These are phyloP conservation scores for Embiotoca jacksoni DNA, from an alignment of 2,113 vertebrate species.

Conservation along the genomic window DNA sequence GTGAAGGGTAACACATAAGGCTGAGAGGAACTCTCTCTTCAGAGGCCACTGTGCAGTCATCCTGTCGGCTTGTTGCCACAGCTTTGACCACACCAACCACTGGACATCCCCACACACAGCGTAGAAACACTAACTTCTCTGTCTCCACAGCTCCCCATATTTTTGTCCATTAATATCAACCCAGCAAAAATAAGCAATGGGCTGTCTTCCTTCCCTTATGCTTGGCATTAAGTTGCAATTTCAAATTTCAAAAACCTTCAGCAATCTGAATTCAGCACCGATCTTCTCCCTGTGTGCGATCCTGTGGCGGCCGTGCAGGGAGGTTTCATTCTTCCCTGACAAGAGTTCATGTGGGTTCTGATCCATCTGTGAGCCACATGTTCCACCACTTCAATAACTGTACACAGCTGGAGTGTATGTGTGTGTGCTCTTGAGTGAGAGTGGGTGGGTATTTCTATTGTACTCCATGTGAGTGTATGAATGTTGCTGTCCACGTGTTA, in stretches of 20 bases:
- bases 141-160: constrained; percentile 3
- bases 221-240: neutral
- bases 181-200: neutral
- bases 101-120: constrained; percentile 31
- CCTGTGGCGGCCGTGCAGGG: neutral
- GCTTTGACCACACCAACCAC: constrained; percentile 59
- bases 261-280: constrained; percentile 1
- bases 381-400: constrained; percentile 39
- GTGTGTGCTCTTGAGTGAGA: constrained; percentile 9
- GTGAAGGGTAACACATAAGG: constrained; percentile 41
- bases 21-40: constrained; percentile 38
- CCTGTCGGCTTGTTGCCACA: constrained; percentile 53
- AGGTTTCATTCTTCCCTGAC: constrained; percentile 37
- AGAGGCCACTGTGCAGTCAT: constrained; percentile 36
- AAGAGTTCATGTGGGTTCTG: constrained; percentile 42
- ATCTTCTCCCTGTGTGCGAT: constrained; percentile 30
- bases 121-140: constrained; percentile 44
- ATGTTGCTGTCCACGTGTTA: constrained; percentile 12
- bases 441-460: constrained; percentile 8
- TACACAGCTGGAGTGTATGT: constrained; percentile 38
- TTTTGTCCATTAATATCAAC: neutral
- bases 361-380: constrained; percentile 78
- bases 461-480: constrained; percentile 10
- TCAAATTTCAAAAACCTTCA: constrained; percentile 2
- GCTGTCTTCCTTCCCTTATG: neutral